A percentile compares a stretch with the other conserved stretches of the same genome.
Evolutionary conservation across 1,140 invertebrate species (phyloP).

Genomic region (Leptopilina clavipes): DNA sequence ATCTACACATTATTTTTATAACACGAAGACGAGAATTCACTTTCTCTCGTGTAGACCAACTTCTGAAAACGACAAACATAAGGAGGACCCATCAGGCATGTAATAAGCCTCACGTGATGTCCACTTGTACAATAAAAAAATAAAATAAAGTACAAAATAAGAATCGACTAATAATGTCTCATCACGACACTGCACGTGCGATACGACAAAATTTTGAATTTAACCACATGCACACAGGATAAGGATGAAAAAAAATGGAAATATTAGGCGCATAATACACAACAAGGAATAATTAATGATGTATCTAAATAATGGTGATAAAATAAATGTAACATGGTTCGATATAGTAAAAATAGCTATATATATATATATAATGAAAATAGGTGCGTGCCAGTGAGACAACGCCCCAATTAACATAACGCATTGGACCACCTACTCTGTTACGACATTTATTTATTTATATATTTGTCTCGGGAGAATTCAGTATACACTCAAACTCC

Average conservation of each 20-base stretch:
- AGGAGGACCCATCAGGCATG: background rate
- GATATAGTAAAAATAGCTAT: too few relatives aligned
- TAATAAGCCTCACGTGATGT: constrained; percentile 44
- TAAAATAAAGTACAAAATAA: background rate
- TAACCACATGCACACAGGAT: too few relatives aligned
- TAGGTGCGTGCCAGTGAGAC: constrained; percentile 71
- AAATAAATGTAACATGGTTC: too few relatives aligned
- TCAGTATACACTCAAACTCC: constrained; percentile 42
- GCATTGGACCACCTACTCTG: constrained; percentile 59
- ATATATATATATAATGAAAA: constrained; percentile 65
- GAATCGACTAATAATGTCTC: constrained; percentile 55
- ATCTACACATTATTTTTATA: background rate
- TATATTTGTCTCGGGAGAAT: constrained; percentile 72
- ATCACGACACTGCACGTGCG: constrained; percentile 59
- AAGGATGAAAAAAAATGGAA: constrained; percentile 40
- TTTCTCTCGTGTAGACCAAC: background rate
- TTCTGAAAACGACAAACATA: background rate
- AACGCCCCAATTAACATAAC: constrained; percentile 77
- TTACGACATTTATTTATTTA: constrained; percentile 73
- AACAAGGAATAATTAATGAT: constrained; percentile 42
- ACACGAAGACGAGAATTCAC: background rate
- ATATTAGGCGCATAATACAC: constrained; percentile 38
- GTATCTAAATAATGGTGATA: background rate
- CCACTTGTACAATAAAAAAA: constrained; percentile 42
- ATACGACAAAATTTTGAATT: constrained; percentile 40